Evolutionary conservation across 1,140 invertebrate genomes (phyloP).

Genomic region (Trichogramma pretiosum): DNA sequence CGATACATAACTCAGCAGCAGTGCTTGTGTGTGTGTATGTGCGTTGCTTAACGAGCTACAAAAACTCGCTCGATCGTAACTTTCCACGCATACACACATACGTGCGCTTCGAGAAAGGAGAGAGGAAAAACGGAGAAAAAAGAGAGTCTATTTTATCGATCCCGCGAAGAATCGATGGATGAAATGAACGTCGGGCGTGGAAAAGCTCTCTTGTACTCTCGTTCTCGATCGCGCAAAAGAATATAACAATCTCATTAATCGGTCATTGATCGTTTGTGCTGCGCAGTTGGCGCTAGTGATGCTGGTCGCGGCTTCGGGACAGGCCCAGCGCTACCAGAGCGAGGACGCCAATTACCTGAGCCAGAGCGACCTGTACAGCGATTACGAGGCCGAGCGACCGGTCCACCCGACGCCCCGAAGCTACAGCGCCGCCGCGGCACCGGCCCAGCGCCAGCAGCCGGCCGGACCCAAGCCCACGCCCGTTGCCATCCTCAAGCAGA

Average conservation of each 20-base stretch:
- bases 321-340: conserved; percentile 37
- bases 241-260: background rate
- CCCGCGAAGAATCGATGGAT: no score
- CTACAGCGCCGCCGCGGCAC: conserved; percentile 36
- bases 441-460: conserved; percentile 36
- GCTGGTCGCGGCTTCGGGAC: conserved; percentile 31
- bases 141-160: no score
- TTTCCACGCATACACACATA: no score
- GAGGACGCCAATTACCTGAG: conserved; percentile 42
- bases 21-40: no score
- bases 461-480: conserved; percentile 53
- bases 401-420: conserved; percentile 44
- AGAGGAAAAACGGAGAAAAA: no score
- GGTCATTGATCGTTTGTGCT: conserved; percentile 25
- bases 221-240: background rate
- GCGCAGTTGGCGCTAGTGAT: conserved; percentile 37
- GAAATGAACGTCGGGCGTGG: no score
- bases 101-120: background rate
- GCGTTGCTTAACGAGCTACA: no score
- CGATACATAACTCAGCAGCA: no score
- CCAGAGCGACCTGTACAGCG: conserved; percentile 45
- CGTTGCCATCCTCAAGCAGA: conserved; percentile 74
- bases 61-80: no score
- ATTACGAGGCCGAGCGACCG: conserved; percentile 52
- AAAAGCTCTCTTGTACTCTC: no score